Base-by-base conservation (phyloP, 1,140 invertebrate genomes). In the Leptinotarsa lineolata region DNA sequence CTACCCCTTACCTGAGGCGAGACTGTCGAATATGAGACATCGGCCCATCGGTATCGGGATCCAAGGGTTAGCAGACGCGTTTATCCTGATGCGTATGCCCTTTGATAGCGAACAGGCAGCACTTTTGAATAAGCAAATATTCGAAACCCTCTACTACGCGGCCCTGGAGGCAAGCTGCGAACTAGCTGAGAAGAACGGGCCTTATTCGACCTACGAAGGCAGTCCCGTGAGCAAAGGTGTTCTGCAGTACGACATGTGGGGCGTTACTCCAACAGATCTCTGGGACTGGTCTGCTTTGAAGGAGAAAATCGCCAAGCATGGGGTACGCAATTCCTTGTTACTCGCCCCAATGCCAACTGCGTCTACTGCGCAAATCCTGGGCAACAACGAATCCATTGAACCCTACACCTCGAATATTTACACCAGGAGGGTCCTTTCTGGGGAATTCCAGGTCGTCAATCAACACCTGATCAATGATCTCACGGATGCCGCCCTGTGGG, bases 371-470 rank as follows among this genome's bases (percentile, higher is more conserved):
- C 98, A 99, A 87, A 99, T 99, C 82, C 88, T 99, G 44, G 98
- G 98, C 15, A 99, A 99, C 81, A 99, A 99, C 85, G 97, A 99
- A 86, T 96, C 96, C 0, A 95, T 99, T 82, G 98, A 99, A 86
- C 95, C 98, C 0, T 99, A 98, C 83, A 99, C 97, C 0, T 97
- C 94, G 18, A 99, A 99, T 82, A 95, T 99, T 77, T 99, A 99
- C 82, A 92, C 92, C 22, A 88, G 98, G 76, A 88, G 98, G 65
- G 97, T 99, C 1, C 86, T 99, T 12, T 97, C 96, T 48, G 97
- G 97, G 12, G 91, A 93, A 84, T 73, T 73, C 54, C 72, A 77
- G 63, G 61, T 78, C 73, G 97, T 99, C 0, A 99, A 99, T 86
- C 97, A 97, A 79, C 97, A 99, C 88, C 86, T 99, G 46, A 83